Evolutionary conservation across 2,113 vertebrate genomes (phyloP).

Genomic region (Cochlearius cochlearius): DNA sequence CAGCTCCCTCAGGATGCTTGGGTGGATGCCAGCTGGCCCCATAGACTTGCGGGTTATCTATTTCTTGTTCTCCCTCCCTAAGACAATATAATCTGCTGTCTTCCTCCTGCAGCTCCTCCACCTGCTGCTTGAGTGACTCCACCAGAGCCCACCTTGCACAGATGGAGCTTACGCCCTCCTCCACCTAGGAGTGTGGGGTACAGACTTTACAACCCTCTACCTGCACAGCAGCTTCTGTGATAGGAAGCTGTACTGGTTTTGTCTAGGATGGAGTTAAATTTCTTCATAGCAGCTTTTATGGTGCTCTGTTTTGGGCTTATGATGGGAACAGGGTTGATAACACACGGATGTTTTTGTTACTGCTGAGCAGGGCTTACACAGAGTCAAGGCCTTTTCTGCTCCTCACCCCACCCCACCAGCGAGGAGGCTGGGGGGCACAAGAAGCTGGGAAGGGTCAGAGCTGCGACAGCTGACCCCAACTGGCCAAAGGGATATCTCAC

Average conservation of each 20-base stretch:
- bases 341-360: no score
- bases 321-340: neutral
- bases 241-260: neutral
- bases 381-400: no score
- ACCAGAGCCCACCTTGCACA: neutral
- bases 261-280: neutral
- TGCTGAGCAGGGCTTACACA: no score
- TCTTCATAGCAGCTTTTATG: neutral
- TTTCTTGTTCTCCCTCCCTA: neutral
- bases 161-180: neutral
- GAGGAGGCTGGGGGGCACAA: no score
- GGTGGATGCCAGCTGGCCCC: no score
- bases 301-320: neutral
- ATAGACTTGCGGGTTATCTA: no score
- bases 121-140: no score
- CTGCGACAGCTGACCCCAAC: no score
- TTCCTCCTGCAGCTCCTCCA: neutral
- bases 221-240: neutral
- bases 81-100: neutral
- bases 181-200: neutral
- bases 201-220: neutral
- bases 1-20: no score
- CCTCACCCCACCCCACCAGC: no score
- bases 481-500: no score
- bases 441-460: no score